Base-by-base conservation (phyloP, 2,888 invertebrate genomes). In the Ophion slaviceki region DNA sequence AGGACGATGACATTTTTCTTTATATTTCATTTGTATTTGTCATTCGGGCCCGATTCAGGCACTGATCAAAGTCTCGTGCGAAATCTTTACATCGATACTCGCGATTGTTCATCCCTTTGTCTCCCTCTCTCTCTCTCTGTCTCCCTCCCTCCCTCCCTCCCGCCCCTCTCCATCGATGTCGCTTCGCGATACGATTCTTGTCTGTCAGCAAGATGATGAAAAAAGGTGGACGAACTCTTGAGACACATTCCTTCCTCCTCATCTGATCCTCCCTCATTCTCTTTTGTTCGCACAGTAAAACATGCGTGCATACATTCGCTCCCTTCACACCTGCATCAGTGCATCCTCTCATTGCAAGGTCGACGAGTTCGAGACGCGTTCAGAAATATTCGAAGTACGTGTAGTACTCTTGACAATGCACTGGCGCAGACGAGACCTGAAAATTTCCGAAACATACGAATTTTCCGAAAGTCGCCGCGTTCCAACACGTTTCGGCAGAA, bases 51-150 rank as follows among this genome's bases (percentile, higher is more conserved):
- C 28, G 64, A 14, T 28, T 45, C 45, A 24, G 3, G 62, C 47
- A 40, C 75, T 64, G 32, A 75, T 36, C 64, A 45, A 47, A 75
- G 28, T 75, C 14, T 75, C n/a, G 32, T 14, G 28, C 20, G 53
- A 57, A 66, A 3, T 20, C 53, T 67, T 11, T 7, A 17, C 36
- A 24, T 47, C 2, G 24, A 76, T 67, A 57, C 36, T 74, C 24
- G 17, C 24, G 14, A 76, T 45, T 8, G 40, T 40, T 61, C 17
- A 2, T 14, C 14, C 24, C n/a, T 62, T 4, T 7, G n/a, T n/a
- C n/a, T n/a, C n/a, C n/a, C n/a, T n/a, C 40, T 40, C 40, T 40
- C 40, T 40, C 40, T 40, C 40, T 40, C 40, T 40, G 4, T 7
- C 40, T 40, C 40, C 5, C 40, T 40, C 40, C 0, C 40, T 40